phyloP scores from a whole-genome alignment of 2,888 invertebrate genomes.

The Erebia palarica region DNA sequence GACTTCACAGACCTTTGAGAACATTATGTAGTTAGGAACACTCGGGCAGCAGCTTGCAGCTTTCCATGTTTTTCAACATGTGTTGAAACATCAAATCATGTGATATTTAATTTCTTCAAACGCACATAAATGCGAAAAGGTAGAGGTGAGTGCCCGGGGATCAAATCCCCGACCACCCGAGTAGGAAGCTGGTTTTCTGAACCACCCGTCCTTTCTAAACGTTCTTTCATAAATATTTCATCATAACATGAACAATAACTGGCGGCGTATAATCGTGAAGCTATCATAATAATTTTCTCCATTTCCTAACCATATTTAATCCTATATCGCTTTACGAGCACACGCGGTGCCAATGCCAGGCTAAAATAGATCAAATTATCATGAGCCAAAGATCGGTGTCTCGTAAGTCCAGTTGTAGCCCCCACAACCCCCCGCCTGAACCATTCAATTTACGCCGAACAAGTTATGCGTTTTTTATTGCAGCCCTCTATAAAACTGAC shows the following conservation, averaged over 20 bases:
- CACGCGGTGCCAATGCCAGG: conserved; percentile 40
- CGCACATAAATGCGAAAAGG: no score
- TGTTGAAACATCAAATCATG: no score
- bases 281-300: conserved; percentile 44
- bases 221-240: conserved; percentile 30
- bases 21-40: no score
- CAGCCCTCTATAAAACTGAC: conserved; percentile 68
- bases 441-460: conserved; percentile 73
- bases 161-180: no score
- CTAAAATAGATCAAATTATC: conserved; percentile 48
- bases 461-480: conserved; percentile 79
- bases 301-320: conserved; percentile 49
- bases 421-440: conserved; percentile 52
- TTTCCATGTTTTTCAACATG: no score
- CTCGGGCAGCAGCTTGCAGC: no score
- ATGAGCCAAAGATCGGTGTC: conserved; percentile 45
- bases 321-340: conserved; percentile 60
- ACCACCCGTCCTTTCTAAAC: neutral
- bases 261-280: conserved; percentile 33
- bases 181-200: no score
- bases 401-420: conserved; percentile 22
- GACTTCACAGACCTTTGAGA: no score
- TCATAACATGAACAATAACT: conserved; percentile 32
- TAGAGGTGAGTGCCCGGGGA: no score
- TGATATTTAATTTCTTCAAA: no score